Evolutionary conservation across 2,888 invertebrate genomes (phyloP), one percentile per base, ranked within the genome.

Genomic region (Drosophila austrosaltans): DNA sequence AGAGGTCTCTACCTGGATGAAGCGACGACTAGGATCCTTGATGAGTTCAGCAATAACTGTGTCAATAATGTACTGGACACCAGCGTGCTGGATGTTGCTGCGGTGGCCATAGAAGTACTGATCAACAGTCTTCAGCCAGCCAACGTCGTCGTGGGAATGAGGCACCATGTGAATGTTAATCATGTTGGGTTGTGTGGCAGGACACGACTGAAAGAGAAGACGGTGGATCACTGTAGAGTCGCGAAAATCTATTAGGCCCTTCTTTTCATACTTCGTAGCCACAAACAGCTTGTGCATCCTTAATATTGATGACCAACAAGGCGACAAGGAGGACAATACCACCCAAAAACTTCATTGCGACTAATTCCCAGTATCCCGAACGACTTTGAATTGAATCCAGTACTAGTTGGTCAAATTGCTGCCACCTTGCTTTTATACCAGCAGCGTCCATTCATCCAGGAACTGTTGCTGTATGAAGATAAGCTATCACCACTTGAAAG

Each of bases 91-190:
- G 5, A 96, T 96, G 4, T 82, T 69, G 1, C 89, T 94, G 93
- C 94, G 89, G 95, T 96, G 95, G 77, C 97, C 97, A 91, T 96
- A 98, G 88, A 96, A 98, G 89, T 98, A 98, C 91, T 98, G 97
- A 90, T 98, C 98, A 0, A 98, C 96, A 0, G 98, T 98, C 92
- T 98, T 97, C 30, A 98, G 92, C 98, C 98, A 98, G 53, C 98
- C 98, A 0, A 98, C 97, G 90, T 98, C 98, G 88, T 98, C 97
- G 87, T 98, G 98, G 0, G 97, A 96, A 89, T 98, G 98, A 0
- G 98, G 94, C 0, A 96, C 95, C 1, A 98, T 93, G 89, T 98
- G 98, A 0, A 98, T 96, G 90, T 98, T 98, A n/a, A 98, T 91
- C 89, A 95, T 94, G 0, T 94, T 94, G 0, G 93, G 90, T 71